Percentiles rank a stretch among this genome's conserved stretches.
These are phyloP conservation scores for Chloromyia formosa DNA, from an alignment of 2,888 invertebrate species.

Conservation along the genomic window DNA sequence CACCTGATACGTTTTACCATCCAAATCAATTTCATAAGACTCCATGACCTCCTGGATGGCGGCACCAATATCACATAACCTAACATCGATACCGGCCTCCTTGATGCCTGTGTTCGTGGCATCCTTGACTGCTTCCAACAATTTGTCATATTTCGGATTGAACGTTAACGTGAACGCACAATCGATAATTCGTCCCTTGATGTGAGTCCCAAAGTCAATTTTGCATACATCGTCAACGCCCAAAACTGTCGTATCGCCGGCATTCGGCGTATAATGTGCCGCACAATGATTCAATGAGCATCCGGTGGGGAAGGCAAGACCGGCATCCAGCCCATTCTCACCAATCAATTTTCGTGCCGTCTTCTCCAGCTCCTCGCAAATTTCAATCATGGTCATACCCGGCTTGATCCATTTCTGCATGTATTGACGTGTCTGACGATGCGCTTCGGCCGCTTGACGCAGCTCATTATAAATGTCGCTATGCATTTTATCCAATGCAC, in stretches of 20 bases:
- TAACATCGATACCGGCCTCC: conserved; percentile 95
- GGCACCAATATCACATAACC: conserved; percentile 95
- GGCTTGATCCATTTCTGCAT: conserved; percentile 96
- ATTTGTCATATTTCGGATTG: conserved; percentile 93
- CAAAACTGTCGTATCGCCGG: conserved; percentile 94
- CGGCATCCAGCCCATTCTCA: conserved; percentile 95
- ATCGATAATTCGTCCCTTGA: conserved; percentile 97
- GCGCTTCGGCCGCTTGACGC: conserved; percentile 96
- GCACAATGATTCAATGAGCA: conserved; percentile 99
- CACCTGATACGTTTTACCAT: conserved; percentile 95
- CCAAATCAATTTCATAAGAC: conserved; percentile 96
- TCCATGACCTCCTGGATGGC: conserved; percentile 99
- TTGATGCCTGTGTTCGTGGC: conserved; percentile 98
- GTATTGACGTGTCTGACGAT: conserved; percentile 79
- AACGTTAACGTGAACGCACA: conserved; percentile 98
- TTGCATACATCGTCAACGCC: conserved; percentile 97
- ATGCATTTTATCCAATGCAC: conserved; percentile 88
- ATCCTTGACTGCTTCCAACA: conserved; percentile 95
- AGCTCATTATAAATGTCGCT: conserved; percentile 95
- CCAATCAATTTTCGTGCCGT: conserved; percentile 91
- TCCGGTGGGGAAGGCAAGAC: conserved; percentile 95
- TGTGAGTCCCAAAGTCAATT: conserved; percentile 98
- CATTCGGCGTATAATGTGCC: conserved; percentile 99
- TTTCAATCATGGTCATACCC: conserved; percentile 99
- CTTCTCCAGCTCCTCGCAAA: conserved; percentile 94